These are phyloP conservation scores for Hedychridium roseum DNA, from an alignment of 2,888 invertebrate species.

Conservation along the genomic window DNA sequence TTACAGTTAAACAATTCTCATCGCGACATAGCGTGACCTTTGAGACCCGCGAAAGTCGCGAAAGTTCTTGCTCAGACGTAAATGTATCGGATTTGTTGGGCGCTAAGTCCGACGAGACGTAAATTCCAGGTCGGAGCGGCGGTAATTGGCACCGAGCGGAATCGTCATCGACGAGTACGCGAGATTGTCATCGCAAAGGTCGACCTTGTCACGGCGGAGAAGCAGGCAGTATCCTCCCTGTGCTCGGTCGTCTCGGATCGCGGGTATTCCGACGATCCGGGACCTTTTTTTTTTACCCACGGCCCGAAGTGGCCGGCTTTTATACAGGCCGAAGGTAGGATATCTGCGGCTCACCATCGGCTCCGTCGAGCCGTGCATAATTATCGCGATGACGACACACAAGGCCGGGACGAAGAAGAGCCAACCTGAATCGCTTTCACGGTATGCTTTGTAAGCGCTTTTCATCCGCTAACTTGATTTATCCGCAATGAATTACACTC, in stretches of 20 bases:
- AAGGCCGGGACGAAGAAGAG: slow-evolving; percentile 6
- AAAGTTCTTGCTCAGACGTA: too few species aligned
- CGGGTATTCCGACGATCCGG: slow-evolving; percentile 15
- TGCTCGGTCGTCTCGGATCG: slow-evolving; percentile 19
- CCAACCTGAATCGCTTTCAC: slow-evolving; percentile 1
- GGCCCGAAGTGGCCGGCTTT: slow-evolving; percentile 6
- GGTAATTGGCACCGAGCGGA: slow-evolving; percentile 39
- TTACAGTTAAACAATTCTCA: too few species aligned
- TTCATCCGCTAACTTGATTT: slow-evolving; percentile 9
- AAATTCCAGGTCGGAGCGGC: slow-evolving; percentile 31
- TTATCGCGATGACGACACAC: slow-evolving; percentile 34
- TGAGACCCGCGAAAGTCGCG: too few species aligned
- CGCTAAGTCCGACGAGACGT: too few species aligned
- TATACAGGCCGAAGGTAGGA: slow-evolving; percentile 21
- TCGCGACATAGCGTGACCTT: too few species aligned
- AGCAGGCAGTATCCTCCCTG: too few species aligned
- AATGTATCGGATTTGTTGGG: too few species aligned
- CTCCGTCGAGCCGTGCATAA: slow-evolving; percentile 25
- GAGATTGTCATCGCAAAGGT: slow-evolving; percentile 37
- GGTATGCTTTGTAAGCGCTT: slow-evolving; percentile 1
- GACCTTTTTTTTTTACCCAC: neutral
- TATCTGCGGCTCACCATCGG: slow-evolving; percentile 30
- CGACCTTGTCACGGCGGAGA: slow-evolving; percentile 32
- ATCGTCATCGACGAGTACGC: slow-evolving; percentile 12
- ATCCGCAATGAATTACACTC: too few species aligned